phyloP scores from a whole-genome alignment of 2,888 invertebrate genomes.

The Tanytarsus gracilentus region DNA sequence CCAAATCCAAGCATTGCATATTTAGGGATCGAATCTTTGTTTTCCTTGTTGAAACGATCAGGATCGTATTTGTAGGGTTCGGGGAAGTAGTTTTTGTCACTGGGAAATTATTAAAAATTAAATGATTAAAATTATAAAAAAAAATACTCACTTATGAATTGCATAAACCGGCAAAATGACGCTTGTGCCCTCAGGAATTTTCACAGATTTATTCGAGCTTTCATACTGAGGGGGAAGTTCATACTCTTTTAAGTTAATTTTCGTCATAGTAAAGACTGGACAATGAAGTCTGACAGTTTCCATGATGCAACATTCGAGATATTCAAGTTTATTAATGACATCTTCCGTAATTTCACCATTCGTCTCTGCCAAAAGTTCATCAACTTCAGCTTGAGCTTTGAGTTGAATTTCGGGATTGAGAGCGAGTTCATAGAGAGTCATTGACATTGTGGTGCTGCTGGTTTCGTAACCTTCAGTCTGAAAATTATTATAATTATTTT shows the following conservation, averaged over 20 bases:
- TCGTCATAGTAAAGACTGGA: conserved; percentile 29
- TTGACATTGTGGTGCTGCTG: conserved; percentile 30
- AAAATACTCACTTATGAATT: conserved; percentile 30
- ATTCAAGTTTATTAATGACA: conserved; percentile 19
- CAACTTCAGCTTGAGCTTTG: conserved; percentile 29
- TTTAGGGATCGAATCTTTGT: conserved; percentile 3
- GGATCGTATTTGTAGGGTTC: conserved; percentile 30
- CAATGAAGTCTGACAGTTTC: conserved; percentile 30
- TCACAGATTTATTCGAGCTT: conserved; percentile 20
- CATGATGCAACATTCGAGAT: conserved; percentile 5
- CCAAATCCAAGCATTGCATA: conserved; percentile 30
- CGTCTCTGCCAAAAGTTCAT: conserved; percentile 24
- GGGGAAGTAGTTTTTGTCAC: conserved; percentile 29
- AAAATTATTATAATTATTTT: neutral
- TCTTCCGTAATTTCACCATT: conserved; percentile 30
- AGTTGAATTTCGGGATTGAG: conserved; percentile 29
- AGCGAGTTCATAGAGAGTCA: conserved; percentile 30
- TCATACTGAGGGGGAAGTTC: conserved; percentile 29
- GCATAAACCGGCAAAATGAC: conserved; percentile 30
- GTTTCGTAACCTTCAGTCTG: conserved; percentile 30
- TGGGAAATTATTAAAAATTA: conserved; percentile 26
- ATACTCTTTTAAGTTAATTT: conserved; percentile 26
- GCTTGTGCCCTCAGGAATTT: conserved; percentile 24
- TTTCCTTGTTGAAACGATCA: conserved; percentile 27
- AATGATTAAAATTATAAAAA: neutral